Base-by-base conservation (phyloP, 2,888 invertebrate genomes). In the Nymphalis urticae region DNA sequence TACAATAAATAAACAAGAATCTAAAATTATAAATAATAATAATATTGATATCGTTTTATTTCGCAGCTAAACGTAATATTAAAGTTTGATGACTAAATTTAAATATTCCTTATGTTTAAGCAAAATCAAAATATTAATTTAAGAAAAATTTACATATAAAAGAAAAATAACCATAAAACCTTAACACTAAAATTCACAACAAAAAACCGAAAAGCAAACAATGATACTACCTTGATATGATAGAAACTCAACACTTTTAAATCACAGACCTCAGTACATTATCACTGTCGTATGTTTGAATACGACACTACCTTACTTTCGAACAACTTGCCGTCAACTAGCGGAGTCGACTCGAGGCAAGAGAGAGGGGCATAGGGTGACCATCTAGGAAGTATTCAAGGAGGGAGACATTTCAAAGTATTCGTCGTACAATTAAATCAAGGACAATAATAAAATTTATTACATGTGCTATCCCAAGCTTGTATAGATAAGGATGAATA, bases 341-440 rank as follows among this genome's bases (percentile, higher is more conserved):
- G 66, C 70, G 59, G 62, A 60, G 56, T 54, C 59, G 62, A 51
- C 47, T 62, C 56, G 58, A 58, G 51, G 32, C 32, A 17, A 27
- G 51, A 51, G 56, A 72, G 64, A 74, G 72, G 75, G 76, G 67
- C 66, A 48, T 69, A 72, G 70, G 72, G 74, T 75, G 75, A 68
- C 78, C 78, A 76, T 53, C 21, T 27, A 24, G 56, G 69, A 56
- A 48, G 68, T 48, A 66, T 68, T 60, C 59, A 54, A 66, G 48
- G 53, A 50, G 32, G n/a, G 32, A 32, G 17, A 56, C 17, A n/a
- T 56, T 56, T n/a, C 19, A 6, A 50, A 8, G 27, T 7, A 56
- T 27, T 9, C 27, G 27, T 56, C 42, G 42, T 42, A 13, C 13
- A 42, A 42, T 42, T 13, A 42, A 42, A 42, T 10, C 42, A 42